A percentile compares a stretch with the other conserved stretches of the same genome.
phyloP scores from a whole-genome alignment of 2,113 vertebrate species.

The Cebidichthys violaceus region DNA sequence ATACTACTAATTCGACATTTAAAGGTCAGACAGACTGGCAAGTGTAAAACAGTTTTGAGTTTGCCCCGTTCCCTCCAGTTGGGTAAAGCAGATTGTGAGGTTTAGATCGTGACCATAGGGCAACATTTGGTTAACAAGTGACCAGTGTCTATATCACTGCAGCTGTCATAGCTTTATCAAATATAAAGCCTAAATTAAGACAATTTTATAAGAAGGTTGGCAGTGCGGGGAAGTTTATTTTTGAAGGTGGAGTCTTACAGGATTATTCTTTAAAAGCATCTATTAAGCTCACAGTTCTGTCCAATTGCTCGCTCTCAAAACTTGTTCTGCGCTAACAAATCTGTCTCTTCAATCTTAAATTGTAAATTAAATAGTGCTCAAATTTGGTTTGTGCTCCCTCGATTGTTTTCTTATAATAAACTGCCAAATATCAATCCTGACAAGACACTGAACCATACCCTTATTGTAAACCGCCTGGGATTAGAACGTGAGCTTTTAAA shows the following conservation, averaged over 20 bases:
- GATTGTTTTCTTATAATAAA: not conserved
- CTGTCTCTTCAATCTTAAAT: not conserved
- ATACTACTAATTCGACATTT: not conserved
- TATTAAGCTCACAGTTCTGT: not conserved
- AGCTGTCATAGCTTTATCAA: not conserved
- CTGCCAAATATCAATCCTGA: not conserved
- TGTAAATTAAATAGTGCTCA: not conserved
- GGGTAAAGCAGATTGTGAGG: not conserved
- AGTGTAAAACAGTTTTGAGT: not conserved
- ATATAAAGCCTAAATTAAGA: not conserved
- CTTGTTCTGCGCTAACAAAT: not conserved
- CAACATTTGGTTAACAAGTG: not conserved
- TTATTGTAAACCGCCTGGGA: not conserved
- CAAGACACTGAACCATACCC: not conserved
- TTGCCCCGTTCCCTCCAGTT: not conserved
- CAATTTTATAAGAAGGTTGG: not conserved
- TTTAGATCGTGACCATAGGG: not conserved
- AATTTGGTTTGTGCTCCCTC: not conserved
- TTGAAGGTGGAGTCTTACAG: not conserved
- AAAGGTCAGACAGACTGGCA: not conserved
- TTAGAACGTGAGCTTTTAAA: not conserved
- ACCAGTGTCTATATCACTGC: not conserved
- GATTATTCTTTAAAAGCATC: not conserved
- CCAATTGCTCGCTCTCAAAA: not conserved
- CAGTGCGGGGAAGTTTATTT: not conserved